These are phyloP conservation scores for Labroides dimidiatus DNA, from an alignment of 2,797 vertebrate species.

Conservation along the genomic window DNA sequence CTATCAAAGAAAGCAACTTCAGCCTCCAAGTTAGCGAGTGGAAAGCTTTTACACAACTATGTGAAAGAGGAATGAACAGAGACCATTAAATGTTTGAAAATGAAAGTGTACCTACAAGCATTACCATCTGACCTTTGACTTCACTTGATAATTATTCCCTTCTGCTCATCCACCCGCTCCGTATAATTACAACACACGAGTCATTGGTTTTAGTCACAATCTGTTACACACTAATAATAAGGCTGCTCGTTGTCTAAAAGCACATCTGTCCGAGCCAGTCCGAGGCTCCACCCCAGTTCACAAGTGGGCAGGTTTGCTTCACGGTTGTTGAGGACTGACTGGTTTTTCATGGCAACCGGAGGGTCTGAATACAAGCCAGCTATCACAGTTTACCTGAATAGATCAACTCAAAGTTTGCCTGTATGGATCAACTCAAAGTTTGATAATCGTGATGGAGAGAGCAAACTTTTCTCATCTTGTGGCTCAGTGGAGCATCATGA, in stretches of 20 bases:
- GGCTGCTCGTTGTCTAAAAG: constrained; percentile 48
- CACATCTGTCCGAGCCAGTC: constrained; percentile 19
- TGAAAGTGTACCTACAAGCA: constrained; percentile 32
- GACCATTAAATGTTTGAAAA: constrained; percentile 48
- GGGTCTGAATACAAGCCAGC: constrained; percentile 26
- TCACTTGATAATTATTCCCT: constrained; percentile 42
- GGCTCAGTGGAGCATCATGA: constrained; percentile 72
- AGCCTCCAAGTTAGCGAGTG: constrained; percentile 25
- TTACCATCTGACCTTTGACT: constrained; percentile 42
- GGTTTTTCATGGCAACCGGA: constrained; percentile 49
- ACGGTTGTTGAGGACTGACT: not conserved
- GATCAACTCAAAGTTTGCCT: constrained; percentile 25
- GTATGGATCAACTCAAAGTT: constrained; percentile 61
- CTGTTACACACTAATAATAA: constrained; percentile 67
- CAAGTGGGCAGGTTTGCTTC: constrained; percentile 2
- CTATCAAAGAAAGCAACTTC: constrained; percentile 59
- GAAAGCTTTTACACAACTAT: constrained; percentile 8
- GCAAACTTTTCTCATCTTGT: constrained; percentile 74
- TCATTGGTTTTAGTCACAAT: constrained; percentile 41
- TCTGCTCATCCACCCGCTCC: constrained; percentile 33
- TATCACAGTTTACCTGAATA: not conserved
- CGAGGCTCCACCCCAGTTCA: constrained; percentile 42
- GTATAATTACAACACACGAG: constrained; percentile 69
- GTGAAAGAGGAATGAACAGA: constrained; percentile 15
- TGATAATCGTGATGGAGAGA: constrained; percentile 39